Conservation (phyloP, 1,140 invertebrate species). For the Drosophila asahinai region DNA sequence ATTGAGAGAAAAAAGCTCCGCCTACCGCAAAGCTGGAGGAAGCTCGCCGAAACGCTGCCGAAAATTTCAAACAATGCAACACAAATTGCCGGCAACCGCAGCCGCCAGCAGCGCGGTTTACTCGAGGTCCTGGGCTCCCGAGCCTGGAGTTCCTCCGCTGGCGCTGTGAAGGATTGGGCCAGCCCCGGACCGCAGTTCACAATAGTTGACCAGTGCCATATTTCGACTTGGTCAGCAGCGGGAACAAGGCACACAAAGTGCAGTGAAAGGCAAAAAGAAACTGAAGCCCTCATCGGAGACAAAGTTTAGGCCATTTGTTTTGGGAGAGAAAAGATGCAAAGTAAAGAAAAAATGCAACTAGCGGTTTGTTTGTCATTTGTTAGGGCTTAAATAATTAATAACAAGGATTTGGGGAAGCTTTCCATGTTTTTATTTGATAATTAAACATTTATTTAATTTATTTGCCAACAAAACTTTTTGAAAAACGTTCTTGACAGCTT, state of each 20-base stretch:
- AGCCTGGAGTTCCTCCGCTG: constrained; percentile 1
- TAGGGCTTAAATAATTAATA: constrained; percentile 45
- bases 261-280: constrained; percentile 6
- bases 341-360: constrained; percentile 1
- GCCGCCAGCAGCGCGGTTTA: constrained; percentile 67
- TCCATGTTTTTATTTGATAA: not conserved
- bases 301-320: constrained; percentile 38
- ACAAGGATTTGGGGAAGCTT: not conserved
- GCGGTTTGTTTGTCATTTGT: constrained; percentile 41
- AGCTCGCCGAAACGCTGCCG: constrained; percentile 28
- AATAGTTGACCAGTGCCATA: constrained; percentile 78
- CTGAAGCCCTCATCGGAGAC: constrained; percentile 14
- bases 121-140: constrained; percentile 17
- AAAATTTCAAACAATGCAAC: constrained; percentile 76
- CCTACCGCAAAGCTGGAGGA: constrained; percentile 29
- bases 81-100: constrained; percentile 77
- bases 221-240: constrained; percentile 77
- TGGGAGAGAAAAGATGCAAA: not conserved
- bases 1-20: constrained; percentile 10
- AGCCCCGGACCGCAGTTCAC: constrained; percentile 55
- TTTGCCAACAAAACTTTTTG: not conserved
- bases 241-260: constrained; percentile 18
- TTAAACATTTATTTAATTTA: not conserved
- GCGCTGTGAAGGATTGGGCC: not conserved
- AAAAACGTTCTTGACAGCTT: not conserved